Percentiles rank a stretch among this genome's conserved stretches.
These are phyloP conservation scores for Syndactyla subalaris DNA, from an alignment of 2,797 vertebrate genomes.

Conservation along the genomic window DNA sequence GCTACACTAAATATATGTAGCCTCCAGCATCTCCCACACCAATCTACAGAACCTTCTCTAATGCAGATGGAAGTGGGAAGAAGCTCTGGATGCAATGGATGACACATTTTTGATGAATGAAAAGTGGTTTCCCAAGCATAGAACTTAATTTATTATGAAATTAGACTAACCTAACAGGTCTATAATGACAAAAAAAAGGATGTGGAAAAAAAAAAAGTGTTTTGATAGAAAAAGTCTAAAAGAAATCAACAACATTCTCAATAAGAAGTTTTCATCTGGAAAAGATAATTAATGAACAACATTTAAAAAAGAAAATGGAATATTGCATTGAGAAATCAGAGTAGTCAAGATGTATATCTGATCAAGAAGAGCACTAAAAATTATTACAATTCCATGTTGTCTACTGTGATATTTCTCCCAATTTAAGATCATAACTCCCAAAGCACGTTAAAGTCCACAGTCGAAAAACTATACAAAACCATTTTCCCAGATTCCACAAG, in stretches of 20 bases:
- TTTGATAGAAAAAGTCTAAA: not conserved
- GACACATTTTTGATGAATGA: not conserved
- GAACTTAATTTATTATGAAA: not conserved
- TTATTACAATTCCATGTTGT: not conserved
- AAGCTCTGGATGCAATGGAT: not conserved
- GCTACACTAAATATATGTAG: not conserved
- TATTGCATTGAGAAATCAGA: not conserved
- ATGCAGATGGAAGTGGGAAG: not conserved
- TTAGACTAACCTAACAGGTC: not conserved
- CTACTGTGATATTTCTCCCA: not conserved
- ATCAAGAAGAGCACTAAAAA: not conserved
- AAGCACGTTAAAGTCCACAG: not conserved
- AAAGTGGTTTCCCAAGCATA: not conserved
- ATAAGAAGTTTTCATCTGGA: not conserved
- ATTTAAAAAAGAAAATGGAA: not conserved
- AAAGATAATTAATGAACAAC: not conserved
- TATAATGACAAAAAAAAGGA: not conserved
- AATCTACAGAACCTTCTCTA: not conserved
- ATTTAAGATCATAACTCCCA: not conserved
- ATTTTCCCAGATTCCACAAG: not conserved
- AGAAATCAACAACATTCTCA: not conserved
- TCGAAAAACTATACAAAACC: not conserved
- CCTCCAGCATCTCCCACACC: not conserved
- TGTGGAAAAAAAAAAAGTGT: fast-evolving
- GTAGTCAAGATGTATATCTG: not conserved